phyloP scores from a whole-genome alignment of 2,888 invertebrate genomes.

The Icerya purchasi region DNA sequence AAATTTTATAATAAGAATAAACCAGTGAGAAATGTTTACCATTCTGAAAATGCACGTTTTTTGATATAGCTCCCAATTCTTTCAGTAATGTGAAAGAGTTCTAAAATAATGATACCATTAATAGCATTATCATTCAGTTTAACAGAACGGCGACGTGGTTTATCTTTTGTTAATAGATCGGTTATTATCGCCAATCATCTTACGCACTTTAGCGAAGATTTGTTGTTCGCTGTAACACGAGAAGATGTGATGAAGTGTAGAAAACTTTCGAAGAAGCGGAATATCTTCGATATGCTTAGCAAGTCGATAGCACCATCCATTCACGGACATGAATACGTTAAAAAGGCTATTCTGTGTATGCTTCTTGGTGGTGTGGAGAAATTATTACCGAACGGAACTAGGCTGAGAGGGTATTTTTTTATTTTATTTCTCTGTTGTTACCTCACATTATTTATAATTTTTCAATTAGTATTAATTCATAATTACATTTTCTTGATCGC shows the following conservation, averaged over 20 bases:
- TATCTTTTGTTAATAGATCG: constrained; percentile 49
- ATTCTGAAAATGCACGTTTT: no score
- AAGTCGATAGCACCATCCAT: constrained; percentile 94
- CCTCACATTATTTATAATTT: neutral
- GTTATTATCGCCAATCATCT: constrained; percentile 85
- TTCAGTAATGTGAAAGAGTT: no score
- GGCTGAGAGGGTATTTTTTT: constrained; percentile 51
- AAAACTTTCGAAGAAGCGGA: constrained; percentile 46
- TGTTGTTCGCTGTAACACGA: constrained; percentile 41
- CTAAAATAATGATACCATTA: no score
- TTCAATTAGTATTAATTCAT: constrained; percentile 5
- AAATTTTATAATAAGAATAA: no score
- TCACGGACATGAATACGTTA: constrained; percentile 88
- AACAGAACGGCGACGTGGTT: no score
- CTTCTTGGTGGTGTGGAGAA: constrained; percentile 91
- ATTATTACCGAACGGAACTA: constrained; percentile 69
- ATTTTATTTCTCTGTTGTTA: neutral
- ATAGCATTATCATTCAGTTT: no score
- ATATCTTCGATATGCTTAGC: constrained; percentile 73
- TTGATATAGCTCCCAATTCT: no score
- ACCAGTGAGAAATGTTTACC: no score
- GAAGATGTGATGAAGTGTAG: constrained; percentile 82
- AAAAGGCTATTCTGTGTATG: constrained; percentile 84
- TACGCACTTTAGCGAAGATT: constrained; percentile 46
- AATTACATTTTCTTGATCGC: constrained; percentile 24